Conservation (phyloP, 53 echinoderm and acorn worm genomes). For the Hippasteria phrygiana region DNA sequence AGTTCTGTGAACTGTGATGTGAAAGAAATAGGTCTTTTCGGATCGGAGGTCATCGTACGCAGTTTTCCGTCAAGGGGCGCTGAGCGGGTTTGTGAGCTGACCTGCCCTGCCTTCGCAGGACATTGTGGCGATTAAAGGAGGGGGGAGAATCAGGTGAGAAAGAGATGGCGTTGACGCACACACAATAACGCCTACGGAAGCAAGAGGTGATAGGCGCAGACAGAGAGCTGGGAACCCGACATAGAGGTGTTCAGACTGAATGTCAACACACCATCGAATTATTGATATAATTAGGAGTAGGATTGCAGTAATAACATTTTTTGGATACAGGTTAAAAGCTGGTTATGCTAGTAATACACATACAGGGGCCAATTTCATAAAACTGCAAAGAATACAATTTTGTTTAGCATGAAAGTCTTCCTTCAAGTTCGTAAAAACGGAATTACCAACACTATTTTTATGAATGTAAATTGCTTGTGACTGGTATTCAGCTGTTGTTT, state of each 20-base stretch:
- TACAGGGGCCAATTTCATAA: no score
- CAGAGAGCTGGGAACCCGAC: neutral
- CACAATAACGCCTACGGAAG: neutral
- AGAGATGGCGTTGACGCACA: conserved; percentile 6
- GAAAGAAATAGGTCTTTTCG: neutral
- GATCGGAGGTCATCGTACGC: neutral
- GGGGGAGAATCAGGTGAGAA: neutral
- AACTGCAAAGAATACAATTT: no score
- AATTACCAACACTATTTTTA: no score
- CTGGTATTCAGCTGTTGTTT: no score
- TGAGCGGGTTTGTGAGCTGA: neutral
- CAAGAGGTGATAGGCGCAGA: neutral
- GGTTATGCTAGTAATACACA: no score
- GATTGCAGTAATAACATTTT: neutral
- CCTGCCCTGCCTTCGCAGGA: neutral
- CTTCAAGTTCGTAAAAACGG: no score
- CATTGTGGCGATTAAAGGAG: neutral
- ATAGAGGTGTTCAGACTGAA: neutral
- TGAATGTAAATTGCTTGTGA: no score
- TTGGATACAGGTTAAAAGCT: no score
- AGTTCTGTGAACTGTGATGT: neutral
- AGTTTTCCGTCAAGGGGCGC: conserved; percentile 1
- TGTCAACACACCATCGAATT: neutral
- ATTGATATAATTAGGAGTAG: neutral
- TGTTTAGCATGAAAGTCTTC: no score